phyloP scores from a whole-genome alignment of 2,888 invertebrate species.

The Melieria crassipennis region DNA sequence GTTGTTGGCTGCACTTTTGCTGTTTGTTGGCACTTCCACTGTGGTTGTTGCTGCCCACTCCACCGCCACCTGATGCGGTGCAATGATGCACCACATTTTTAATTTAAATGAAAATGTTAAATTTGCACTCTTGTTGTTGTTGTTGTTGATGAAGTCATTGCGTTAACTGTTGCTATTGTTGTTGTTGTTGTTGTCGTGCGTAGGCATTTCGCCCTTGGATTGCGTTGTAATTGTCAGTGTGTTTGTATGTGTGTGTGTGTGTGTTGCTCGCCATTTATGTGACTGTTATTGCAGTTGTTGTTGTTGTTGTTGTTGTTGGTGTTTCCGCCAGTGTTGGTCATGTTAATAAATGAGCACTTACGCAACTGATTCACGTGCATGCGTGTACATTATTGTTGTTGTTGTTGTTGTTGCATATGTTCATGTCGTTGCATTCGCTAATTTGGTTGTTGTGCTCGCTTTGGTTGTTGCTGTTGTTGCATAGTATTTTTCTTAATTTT shows the following conservation, averaged over 20 bases:
- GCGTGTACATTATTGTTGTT: neutral
- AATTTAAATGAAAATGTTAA: conserved; percentile 26
- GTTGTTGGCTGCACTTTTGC: too few relatives aligned
- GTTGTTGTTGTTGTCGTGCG: conserved; percentile 5
- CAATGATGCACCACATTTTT: neutral
- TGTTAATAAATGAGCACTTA: conserved; percentile 24
- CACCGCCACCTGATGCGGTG: too few relatives aligned
- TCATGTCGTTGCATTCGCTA: neutral
- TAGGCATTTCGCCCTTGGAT: neutral
- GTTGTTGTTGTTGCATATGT: conserved; percentile 2
- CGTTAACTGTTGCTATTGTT: neutral
- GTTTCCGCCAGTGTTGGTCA: neutral
- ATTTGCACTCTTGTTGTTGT: conserved; percentile 13
- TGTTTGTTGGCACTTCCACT: too few relatives aligned
- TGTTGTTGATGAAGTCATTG: conserved; percentile 13
- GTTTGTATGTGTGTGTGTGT: neutral
- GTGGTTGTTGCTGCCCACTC: too few relatives aligned
- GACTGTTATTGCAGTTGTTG: conserved; percentile 12
- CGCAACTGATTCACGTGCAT: conserved; percentile 18
- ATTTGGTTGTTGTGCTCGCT: neutral
- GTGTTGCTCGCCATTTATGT: neutral
- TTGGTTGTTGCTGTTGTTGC: conserved; percentile 1
- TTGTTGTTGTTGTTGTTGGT: neutral
- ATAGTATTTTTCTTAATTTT: neutral
- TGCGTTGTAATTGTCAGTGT: neutral